Base-by-base conservation (phyloP, 2,113 vertebrate genomes). In the Dendropsophus ebraccatus region DNA sequence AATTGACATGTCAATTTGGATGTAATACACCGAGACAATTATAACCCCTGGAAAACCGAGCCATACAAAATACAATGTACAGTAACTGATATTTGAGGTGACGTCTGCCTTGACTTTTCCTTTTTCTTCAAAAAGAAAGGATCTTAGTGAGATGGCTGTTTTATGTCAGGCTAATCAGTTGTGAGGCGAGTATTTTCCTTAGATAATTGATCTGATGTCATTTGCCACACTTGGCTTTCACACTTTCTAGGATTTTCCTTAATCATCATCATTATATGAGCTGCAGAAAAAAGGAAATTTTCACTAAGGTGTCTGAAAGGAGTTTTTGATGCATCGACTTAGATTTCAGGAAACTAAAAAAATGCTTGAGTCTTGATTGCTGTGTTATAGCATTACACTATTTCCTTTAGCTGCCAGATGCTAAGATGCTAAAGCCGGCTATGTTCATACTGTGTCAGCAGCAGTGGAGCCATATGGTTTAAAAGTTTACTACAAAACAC, bases 391-490 rank as follows among this genome's bases (percentile, higher is more conserved):
- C 50, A 85, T 85, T 69, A 85, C 83, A 76, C 50, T 76, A 76
- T 84, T 84, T 84, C 73, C 82, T 84, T 76, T 52, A 65, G 37
- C 72, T 84, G 72, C 83, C 83, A 84, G 83, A 84, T 76, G 56
- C 82, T 84, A 14, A 84, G 82, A 84, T 62, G 70, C 83, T 84
- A 10, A 79, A 52, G 75, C 79, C 74, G 70, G 84, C 47, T 85
- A 84, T 41, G 77, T 76, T 60, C 79, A 85, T 85, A 85, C 30
- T 50, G 30, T 70, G 49, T 69, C 75, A 60, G 75, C 83, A 37
- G 45, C 73, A 50, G 49, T 52, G 41, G 78, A 50, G 47, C 19
- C 76, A 45, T 85, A 45, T 85, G 84, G 37, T 79, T 76, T 79
- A 70, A 79, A 45, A 56, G 75, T 79, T 69, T 79, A 19, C 17